Base-by-base conservation (phyloP, 2,888 invertebrate species). In the Eupelmus urozonus region DNA sequence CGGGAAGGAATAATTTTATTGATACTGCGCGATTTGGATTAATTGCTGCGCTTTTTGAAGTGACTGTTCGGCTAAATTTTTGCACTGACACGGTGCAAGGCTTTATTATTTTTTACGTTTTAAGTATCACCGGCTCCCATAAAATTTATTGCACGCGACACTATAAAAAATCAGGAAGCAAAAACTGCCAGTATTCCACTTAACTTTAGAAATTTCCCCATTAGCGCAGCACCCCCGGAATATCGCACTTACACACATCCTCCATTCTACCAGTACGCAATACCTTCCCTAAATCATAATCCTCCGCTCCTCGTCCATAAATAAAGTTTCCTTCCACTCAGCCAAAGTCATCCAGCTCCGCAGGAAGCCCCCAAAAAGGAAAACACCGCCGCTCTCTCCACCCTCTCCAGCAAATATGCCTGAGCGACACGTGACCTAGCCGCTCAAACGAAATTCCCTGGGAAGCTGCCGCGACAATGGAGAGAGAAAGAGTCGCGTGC, bases 381-480 rank as follows among this genome's bases (percentile, higher is more conserved):
- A 51, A 49, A 57, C 23, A 23, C 25, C n/a, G 2, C 13, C 45
- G 13, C n/a, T 11, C 18, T 20, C 13, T 42, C 3, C n/a, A 7
- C 13, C 13, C 18, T 11, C 29, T 13, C n/a, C n/a, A 59, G 55
- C 20, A 23, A 69, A 25, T 45, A 23, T 42, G 34, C n/a, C 45
- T 3, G 34, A 23, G 20, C 40, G 60, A 63, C 72, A 51, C 70
- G 51, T 45, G 71, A 55, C 62, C 55, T n/a, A 23, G 9, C 67
- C n/a, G 34, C 67, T 23, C 59, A 34, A n/a, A 3, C 59, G 66
- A 73, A 78, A 73, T 78, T 78, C 73, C 78, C 78, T 73, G 78
- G 67, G 78, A 78, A 78, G 65, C 40, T 20, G 49, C 34, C 23
- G 4, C 51, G 9, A 69, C 51, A 45, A 67, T 63, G 57, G 20